Evolutionary conservation across 1,140 invertebrate species (phyloP), one percentile per base, ranked within the genome.

Genomic region (Diploscapter pachys): DNA sequence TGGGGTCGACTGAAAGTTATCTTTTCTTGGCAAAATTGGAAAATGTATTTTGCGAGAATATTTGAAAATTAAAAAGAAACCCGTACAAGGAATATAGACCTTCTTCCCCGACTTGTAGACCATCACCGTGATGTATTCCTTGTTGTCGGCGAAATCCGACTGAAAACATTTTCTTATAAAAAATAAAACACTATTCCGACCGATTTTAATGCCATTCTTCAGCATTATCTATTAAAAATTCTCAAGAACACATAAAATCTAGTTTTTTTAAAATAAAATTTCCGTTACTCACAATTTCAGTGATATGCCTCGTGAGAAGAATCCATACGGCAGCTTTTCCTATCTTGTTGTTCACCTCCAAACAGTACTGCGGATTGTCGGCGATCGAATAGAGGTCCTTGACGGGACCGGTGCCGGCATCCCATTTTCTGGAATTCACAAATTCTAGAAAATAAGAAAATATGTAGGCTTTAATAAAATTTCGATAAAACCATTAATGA

Each of bases 81-180:
- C 87, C n/a, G n/a, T 86, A 91, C 92, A 90, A 55, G 93, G 94
- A 87, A 96, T 94, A 87, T 94, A 95, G 2, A 96, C 91, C 83
- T 91, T 89, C 84, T 91, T 91, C 6, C 94, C 94, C 81, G 90
- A 92, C 86, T 93, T 92, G 82, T 96, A 97, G 0, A 96, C 93
- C 49, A 96, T 86, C n/a, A 97, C 87, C 1, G 94, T 95, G 65
- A 98, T 98, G 82, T 95, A 98, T 88, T 98, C 94, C 80, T 91
- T 90, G 86, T 98, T 98, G 86, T 96, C 90, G 71, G 93, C 90
- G 88, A 98, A 98, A 88, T 98, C 95, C 77, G 93, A 91, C 88
- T 89, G 75, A 50, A 83, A 80, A 73, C 63, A 64, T 31, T 31
- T 31, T 31, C 31, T 31, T 31, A 31, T 31, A 31, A 31, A 31